Percentiles rank a stretch among this genome's conserved stretches.
Evolutionary conservation across 2,113 vertebrate species (phyloP).

Genomic region (Pao palembangensis): DNA sequence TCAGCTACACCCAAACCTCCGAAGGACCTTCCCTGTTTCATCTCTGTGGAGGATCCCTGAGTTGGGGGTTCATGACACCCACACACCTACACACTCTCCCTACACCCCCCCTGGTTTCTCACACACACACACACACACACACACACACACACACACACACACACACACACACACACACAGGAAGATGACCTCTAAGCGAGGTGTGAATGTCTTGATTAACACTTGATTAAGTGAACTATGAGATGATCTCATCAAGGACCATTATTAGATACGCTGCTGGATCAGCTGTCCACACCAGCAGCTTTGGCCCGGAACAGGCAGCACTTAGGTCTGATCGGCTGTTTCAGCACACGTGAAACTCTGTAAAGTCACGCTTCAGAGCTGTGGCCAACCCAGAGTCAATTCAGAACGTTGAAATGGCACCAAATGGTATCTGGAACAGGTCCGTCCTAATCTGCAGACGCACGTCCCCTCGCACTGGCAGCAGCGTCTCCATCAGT

Average conservation of each 20-base stretch:
- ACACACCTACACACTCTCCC: no score
- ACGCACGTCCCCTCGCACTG: neutral
- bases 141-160: no score
- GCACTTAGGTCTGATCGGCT: neutral
- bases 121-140: no score
- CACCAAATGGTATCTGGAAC: neutral
- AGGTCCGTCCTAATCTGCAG: neutral
- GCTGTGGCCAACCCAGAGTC: no score
- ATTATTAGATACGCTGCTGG: neutral
- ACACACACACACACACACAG: no score
- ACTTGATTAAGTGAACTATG: neutral
- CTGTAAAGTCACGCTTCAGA: neutral
- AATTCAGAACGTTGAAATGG: neutral
- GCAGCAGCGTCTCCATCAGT: constrained; percentile 1
- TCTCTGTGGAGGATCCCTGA: no score
- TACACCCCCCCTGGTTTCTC: no score
- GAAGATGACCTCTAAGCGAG: neutral
- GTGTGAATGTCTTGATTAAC: neutral
- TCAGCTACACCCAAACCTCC: no score
- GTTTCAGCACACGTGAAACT: neutral
- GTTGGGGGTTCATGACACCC: no score
- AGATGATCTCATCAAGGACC: neutral
- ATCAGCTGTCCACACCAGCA: neutral
- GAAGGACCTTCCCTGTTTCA: no score
- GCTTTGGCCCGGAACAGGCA: neutral